Percentiles rank a stretch among this genome's conserved stretches.
phyloP scores from a whole-genome alignment of 2,113 vertebrate species.

The Canis aureus region DNA sequence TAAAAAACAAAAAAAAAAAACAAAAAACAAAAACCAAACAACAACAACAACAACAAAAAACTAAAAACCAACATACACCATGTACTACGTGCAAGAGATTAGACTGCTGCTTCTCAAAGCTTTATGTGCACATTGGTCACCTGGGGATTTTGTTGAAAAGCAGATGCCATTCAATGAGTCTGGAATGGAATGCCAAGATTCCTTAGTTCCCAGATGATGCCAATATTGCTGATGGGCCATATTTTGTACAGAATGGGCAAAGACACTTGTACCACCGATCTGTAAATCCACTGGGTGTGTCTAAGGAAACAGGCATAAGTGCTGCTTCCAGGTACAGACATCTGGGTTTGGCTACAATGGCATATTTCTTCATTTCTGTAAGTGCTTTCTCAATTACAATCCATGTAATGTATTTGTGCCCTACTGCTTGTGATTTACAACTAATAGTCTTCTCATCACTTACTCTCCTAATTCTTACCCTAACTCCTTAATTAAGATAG shows the following conservation, averaged over 20 bases:
- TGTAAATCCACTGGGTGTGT: neutral
- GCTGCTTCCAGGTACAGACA: neutral
- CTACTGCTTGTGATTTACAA: conserved; percentile 55
- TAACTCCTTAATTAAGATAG: conserved; percentile 73
- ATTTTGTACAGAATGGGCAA: neutral
- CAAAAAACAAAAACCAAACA: no score
- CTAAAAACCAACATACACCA: neutral
- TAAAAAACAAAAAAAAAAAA: neutral
- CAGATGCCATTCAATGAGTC: neutral
- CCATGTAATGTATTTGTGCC: neutral
- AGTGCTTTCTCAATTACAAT: conserved; percentile 50
- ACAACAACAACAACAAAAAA: neutral
- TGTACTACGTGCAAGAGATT: neutral
- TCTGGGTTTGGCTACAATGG: neutral
- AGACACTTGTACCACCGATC: neutral
- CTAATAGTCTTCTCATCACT: conserved; percentile 61
- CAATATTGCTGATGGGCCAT: neutral
- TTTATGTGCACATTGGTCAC: neutral
- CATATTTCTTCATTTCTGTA: conserved; percentile 54
- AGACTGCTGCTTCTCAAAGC: neutral
- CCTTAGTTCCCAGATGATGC: neutral
- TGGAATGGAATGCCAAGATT: neutral
- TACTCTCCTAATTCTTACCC: conserved; percentile 71
- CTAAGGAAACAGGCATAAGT: neutral
- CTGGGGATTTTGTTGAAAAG: neutral